A percentile compares a stretch with the other conserved stretches of the same genome.
Conservation (phyloP, 2,113 vertebrate species). For the Dermatemys mawii region DNA sequence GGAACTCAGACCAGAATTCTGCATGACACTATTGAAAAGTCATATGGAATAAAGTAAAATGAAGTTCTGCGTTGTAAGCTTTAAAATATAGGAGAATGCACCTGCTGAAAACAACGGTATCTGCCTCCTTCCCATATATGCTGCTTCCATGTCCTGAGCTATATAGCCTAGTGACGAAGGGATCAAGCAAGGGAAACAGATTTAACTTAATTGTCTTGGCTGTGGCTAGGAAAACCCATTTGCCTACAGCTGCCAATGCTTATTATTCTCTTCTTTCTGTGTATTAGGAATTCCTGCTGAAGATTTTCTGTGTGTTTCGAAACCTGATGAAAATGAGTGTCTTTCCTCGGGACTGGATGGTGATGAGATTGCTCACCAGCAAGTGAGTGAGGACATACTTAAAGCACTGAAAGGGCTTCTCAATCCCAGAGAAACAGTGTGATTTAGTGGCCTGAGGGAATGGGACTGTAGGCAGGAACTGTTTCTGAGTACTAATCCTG, state of each 20-base stretch:
- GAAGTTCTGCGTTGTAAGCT: neutral
- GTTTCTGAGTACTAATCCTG: neutral
- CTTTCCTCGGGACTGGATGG: constrained; percentile 97
- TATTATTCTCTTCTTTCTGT: neutral
- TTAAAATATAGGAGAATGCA: neutral
- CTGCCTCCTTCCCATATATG: neutral
- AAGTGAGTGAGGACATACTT: constrained; percentile 82
- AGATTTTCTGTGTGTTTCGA: constrained; percentile 97
- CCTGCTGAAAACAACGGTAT: neutral
- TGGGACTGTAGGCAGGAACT: neutral
- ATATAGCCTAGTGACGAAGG: neutral
- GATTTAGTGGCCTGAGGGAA: neutral
- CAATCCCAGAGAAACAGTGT: neutral
- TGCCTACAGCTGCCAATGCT: neutral
- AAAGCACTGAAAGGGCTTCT: neutral
- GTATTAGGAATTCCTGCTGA: constrained; percentile 92
- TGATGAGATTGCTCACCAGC: constrained; percentile 98
- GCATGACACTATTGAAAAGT: neutral
- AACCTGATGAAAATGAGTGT: constrained; percentile 98
- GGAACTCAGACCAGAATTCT: neutral
- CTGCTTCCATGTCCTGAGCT: neutral
- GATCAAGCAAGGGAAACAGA: neutral
- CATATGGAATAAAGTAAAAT: neutral
- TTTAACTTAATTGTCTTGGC: neutral
- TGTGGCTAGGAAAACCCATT: neutral